A percentile compares a stretch with the other conserved stretches of the same genome.
phyloP scores from a whole-genome alignment of 2,888 invertebrate species.

The Drosophila paranaensis region DNA sequence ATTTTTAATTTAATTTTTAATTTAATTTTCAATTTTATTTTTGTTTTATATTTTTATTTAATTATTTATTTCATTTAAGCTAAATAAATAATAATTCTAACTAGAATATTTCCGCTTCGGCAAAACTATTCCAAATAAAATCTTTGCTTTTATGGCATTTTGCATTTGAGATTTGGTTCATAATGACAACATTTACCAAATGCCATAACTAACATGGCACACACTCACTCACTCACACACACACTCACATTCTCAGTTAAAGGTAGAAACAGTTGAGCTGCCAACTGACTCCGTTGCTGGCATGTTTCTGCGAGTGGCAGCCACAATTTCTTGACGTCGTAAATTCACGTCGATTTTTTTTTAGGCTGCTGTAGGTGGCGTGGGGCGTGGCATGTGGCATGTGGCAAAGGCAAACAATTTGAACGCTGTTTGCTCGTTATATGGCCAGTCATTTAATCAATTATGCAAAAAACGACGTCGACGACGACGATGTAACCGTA shows the following conservation, averaged over 20 bases:
- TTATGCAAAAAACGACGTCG: constrained; percentile 81
- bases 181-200: constrained; percentile 72
- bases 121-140: not conserved
- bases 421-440: constrained; percentile 63
- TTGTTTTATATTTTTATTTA: no score
- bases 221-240: constrained; percentile 26
- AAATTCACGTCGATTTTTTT: constrained; percentile 52
- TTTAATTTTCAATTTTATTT: no score
- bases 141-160: constrained; percentile 15
- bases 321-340: constrained; percentile 60
- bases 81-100: no score
- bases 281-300: constrained; percentile 17
- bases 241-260: constrained; percentile 8
- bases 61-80: no score
- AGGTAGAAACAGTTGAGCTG: constrained; percentile 3
- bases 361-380: constrained; percentile 27
- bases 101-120: no score
- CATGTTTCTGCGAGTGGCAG: constrained; percentile 20
- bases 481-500: constrained; percentile 55
- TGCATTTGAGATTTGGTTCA: constrained; percentile 71
- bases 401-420: constrained; percentile 53
- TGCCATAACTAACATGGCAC: constrained; percentile 64
- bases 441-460: constrained; percentile 83
- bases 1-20: no score
- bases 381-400: constrained; percentile 2